Conservation (phyloP, 2,888 invertebrate species). For the Melieria omissa region DNA sequence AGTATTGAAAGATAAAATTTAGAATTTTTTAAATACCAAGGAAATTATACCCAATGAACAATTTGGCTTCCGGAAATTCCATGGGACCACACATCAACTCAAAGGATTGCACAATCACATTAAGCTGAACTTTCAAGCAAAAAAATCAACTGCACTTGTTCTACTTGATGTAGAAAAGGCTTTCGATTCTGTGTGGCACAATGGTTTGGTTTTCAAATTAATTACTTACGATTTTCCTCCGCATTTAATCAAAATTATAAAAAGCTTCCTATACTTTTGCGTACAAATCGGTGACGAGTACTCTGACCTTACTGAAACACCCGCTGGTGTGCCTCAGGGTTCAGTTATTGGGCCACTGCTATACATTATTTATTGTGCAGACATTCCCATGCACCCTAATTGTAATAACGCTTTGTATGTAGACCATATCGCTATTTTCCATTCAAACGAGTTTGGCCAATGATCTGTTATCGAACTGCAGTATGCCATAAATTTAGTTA, state of each 20-base stretch:
- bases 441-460: conserved; percentile 11
- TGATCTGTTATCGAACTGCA: conserved; percentile 6
- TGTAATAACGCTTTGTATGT: conserved; percentile 4
- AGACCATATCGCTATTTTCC: conserved; percentile 15
- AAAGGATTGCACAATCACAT: conserved; percentile 11
- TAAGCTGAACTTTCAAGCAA: conserved; percentile 8
- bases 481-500: no score
- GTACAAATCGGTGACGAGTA: conserved; percentile 6
- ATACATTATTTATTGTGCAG: conserved; percentile 7
- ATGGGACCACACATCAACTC: conserved; percentile 20
- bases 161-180: conserved; percentile 2
- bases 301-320: conserved; percentile 4
- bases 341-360: conserved; percentile 20
- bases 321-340: conserved; percentile 23
- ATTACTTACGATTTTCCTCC: conserved; percentile 4
- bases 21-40: conserved; percentile 5
- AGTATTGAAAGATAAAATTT: conserved; percentile 31
- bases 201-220: conserved; percentile 13
- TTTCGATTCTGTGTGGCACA: conserved; percentile 20
- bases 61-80: conserved; percentile 28
- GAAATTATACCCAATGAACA: conserved; percentile 25
- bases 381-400: not conserved
- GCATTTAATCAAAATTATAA: not conserved
- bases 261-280: conserved; percentile 20
- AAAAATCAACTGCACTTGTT: not conserved